Evolutionary conservation across 2,797 vertebrate genomes (phyloP).

Genomic region (Enteromius argenteus): DNA sequence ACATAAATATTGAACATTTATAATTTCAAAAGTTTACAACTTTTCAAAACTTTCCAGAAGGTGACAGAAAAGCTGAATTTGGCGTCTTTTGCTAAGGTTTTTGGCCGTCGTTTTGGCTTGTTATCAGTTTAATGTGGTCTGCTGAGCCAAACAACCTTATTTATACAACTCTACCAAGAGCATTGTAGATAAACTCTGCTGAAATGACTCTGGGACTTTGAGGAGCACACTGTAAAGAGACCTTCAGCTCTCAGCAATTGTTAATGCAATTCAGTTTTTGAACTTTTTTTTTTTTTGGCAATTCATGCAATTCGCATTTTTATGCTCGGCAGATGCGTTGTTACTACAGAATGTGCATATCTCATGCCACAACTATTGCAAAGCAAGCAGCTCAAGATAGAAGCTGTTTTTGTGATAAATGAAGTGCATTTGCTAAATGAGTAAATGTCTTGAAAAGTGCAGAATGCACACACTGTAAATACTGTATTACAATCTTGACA

Average conservation of each 20-base stretch:
- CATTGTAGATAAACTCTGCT: slow-evolving; percentile 7
- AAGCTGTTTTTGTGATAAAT: neutral
- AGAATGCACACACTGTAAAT: neutral
- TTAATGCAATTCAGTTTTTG: neutral
- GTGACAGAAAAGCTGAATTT: slow-evolving; percentile 11
- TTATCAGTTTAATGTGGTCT: neutral
- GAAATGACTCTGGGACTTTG: neutral
- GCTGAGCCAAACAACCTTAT: slow-evolving; percentile 4
- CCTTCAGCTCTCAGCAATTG: neutral
- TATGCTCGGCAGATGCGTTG: neutral
- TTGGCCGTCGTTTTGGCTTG: neutral
- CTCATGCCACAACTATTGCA: neutral
- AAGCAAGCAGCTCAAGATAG: neutral
- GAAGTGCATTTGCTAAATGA: neutral
- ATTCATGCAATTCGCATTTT: neutral
- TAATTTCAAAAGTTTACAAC: slow-evolving; percentile 5
- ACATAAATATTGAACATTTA: neutral
- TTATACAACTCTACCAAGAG: slow-evolving; percentile 4
- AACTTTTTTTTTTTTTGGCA: neutral
- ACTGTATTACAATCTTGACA: neutral
- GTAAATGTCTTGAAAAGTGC: neutral
- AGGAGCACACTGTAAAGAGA: slow-evolving; percentile 21
- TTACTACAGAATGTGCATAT: neutral
- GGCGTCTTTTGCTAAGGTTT: neutral
- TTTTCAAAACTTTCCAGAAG: neutral